phyloP scores from a whole-genome alignment of 2,888 invertebrate species.

The Drosophila emarginata region DNA sequence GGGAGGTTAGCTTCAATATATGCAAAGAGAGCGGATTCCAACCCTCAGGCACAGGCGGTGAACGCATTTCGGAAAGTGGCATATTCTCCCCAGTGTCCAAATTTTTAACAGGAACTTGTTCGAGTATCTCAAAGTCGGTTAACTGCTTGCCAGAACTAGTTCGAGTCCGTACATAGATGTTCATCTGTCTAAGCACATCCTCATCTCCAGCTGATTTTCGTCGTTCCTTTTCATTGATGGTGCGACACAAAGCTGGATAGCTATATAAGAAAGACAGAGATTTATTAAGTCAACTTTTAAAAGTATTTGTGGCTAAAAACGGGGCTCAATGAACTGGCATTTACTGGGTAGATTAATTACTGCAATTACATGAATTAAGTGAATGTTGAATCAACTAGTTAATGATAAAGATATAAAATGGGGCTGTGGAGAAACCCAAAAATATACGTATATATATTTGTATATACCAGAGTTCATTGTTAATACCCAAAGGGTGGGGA shows the following conservation, averaged over 20 bases:
- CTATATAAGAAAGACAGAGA: conserved; percentile 43
- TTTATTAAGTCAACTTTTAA: not conserved
- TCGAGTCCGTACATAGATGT: conserved; percentile 90
- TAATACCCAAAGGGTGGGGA: conserved; percentile 11
- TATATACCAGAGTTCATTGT: conserved; percentile 52
- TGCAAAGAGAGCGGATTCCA: conserved; percentile 97
- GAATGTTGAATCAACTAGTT: conserved; percentile 73
- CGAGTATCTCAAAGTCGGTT: conserved; percentile 95
- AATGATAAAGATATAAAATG: conserved; percentile 75
- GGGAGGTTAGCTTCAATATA: conserved; percentile 94
- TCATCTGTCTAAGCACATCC: conserved; percentile 87
- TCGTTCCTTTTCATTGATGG: conserved; percentile 84
- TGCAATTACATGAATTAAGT: not conserved
- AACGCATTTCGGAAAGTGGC: conserved; percentile 92
- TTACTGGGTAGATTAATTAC: conserved; percentile 4
- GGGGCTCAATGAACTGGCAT: conserved; percentile 12
- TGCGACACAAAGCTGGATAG: conserved; percentile 80
- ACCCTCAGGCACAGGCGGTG: conserved; percentile 87
- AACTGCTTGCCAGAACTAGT: conserved; percentile 94
- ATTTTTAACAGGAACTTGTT: conserved; percentile 93
- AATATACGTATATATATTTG: not conserved
- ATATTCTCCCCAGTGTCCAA: conserved; percentile 93
- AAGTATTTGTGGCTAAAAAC: not conserved
- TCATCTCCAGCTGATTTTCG: conserved; percentile 93
- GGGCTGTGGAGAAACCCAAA: conserved; percentile 65